These are phyloP conservation scores for Physocephala rufipes DNA, from an alignment of 2,888 invertebrate genomes.

Conservation along the genomic window DNA sequence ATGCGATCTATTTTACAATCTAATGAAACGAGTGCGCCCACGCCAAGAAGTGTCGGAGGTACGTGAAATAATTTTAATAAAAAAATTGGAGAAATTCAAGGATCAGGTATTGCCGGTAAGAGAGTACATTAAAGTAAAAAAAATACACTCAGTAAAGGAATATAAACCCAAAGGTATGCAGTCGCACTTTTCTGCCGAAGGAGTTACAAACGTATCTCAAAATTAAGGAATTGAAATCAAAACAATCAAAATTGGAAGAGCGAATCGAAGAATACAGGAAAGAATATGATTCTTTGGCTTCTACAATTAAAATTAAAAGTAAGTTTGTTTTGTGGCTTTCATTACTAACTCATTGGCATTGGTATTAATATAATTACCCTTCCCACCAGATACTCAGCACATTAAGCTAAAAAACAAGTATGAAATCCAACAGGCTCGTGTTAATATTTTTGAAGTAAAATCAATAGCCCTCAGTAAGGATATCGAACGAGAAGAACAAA, in stretches of 20 bases:
- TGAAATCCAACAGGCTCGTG: conserved; percentile 49
- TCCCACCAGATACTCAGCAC: conserved; percentile 55
- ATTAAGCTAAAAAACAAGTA: conserved; percentile 53
- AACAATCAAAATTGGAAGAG: conserved; percentile 46
- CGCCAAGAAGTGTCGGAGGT: conserved; percentile 56
- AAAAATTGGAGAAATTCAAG: conserved; percentile 54
- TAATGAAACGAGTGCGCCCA: conserved; percentile 59
- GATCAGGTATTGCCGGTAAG: conserved; percentile 56
- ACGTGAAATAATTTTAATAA: conserved; percentile 59
- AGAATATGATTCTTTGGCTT: conserved; percentile 53
- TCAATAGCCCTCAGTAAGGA: conserved; percentile 49
- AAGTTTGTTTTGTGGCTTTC: conserved; percentile 35
- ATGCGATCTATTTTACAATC: conserved; percentile 54
- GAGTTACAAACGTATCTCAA: conserved; percentile 58
- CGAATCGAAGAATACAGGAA: conserved; percentile 48
- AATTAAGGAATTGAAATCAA: conserved; percentile 54
- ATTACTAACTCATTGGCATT: not conserved
- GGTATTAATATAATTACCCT: not conserved
- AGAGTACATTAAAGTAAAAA: too few relatives aligned
- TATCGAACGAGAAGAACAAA: conserved; percentile 51
- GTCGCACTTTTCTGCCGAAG: conserved; percentile 55
- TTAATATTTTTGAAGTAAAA: conserved; percentile 56
- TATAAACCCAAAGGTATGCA: conserved; percentile 46
- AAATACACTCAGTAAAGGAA: too few relatives aligned
- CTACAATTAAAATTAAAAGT: conserved; percentile 60